Conservation (phyloP, 2,113 vertebrate genomes). For the Esox niger region DNA sequence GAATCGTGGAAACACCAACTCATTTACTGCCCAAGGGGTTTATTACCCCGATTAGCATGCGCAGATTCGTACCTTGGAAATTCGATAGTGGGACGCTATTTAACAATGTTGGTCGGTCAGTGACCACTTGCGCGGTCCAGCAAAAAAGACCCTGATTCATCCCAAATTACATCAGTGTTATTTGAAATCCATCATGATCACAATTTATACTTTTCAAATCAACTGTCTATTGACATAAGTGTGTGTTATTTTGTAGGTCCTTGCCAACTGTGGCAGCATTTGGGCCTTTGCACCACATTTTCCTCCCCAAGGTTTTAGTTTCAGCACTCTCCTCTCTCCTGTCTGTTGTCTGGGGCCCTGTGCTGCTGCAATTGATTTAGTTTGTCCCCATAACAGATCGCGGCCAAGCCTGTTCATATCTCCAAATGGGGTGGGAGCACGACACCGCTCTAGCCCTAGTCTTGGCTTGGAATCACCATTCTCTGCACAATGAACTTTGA, state of each 20-base stretch:
- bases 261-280: conserved; percentile 5
- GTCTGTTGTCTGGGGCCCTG: conserved; percentile 15
- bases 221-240: neutral
- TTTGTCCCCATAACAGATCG: conserved; percentile 36
- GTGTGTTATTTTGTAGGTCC: too few relatives aligned
- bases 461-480: conserved; percentile 49
- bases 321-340: conserved; percentile 31
- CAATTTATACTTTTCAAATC: neutral
- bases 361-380: conserved; percentile 29
- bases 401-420: conserved; percentile 47
- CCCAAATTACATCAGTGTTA: neutral
- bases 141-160: too few relatives aligned
- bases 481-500: conserved; percentile 35
- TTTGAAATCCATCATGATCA: neutral
- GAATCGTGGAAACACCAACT: too few relatives aligned
- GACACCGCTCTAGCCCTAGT: conserved; percentile 20
- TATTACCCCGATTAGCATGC: too few relatives aligned
- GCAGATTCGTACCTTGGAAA: too few relatives aligned
- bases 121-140: too few relatives aligned
- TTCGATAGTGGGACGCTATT: too few relatives aligned
- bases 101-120: too few relatives aligned
- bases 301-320: conserved; percentile 4
- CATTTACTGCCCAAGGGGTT: too few relatives aligned
- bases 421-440: conserved; percentile 43
- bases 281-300: conserved; percentile 2